Evolutionary conservation across 1,140 invertebrate species (phyloP).

Genomic region (Drosophila tristis): DNA sequence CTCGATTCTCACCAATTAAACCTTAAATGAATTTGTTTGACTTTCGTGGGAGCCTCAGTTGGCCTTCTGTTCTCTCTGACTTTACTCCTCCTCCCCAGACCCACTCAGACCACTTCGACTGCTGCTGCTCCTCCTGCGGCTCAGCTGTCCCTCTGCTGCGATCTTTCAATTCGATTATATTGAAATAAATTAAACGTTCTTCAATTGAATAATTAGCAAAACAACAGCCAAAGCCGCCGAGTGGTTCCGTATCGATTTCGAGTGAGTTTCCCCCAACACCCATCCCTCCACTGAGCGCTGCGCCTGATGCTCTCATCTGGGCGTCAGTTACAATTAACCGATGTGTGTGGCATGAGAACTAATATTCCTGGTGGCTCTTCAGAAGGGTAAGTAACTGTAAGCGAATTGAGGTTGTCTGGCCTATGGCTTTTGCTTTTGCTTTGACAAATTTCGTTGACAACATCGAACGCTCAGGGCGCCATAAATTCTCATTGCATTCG

Average conservation of each 20-base stretch:
- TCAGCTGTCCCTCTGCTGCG: constrained; percentile 31
- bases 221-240: constrained; percentile 27
- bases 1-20: constrained; percentile 61
- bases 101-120: neutral
- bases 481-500: constrained; percentile 80
- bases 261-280: constrained; percentile 23
- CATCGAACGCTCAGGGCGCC: constrained; percentile 26
- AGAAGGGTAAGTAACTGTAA: neutral
- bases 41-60: constrained; percentile 74
- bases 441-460: constrained; percentile 67
- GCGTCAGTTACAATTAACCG: constrained; percentile 76
- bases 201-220: constrained; percentile 81
- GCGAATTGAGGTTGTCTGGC: constrained; percentile 14
- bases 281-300: constrained; percentile 20
- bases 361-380: neutral
- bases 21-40: constrained; percentile 80
- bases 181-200: constrained; percentile 83
- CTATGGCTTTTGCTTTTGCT: constrained; percentile 65
- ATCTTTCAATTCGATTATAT: constrained; percentile 82
- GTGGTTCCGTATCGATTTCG: constrained; percentile 52
- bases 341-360: constrained; percentile 58
- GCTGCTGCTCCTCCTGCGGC: constrained; percentile 5
- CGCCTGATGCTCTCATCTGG: constrained; percentile 57
- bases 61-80: constrained; percentile 32
- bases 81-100: constrained; percentile 25